Evolutionary conservation across 2,888 invertebrate species (phyloP).

Genomic region (Elysia crispata): DNA sequence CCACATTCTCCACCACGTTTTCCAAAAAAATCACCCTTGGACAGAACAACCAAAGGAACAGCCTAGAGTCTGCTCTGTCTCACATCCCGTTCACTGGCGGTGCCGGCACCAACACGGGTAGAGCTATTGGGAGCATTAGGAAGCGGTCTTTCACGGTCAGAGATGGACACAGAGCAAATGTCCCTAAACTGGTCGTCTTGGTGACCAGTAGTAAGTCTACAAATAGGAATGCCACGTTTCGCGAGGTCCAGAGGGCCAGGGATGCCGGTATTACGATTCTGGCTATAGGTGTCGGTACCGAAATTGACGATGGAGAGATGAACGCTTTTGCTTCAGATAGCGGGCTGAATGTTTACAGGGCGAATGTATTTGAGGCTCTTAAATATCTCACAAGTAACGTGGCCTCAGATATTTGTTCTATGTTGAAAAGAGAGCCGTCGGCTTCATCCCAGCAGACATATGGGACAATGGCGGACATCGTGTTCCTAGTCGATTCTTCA

Average conservation of each 20-base stretch:
- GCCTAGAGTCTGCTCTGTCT: constrained; percentile 32
- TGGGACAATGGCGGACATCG: constrained; percentile 67
- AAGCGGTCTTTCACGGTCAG: constrained; percentile 59
- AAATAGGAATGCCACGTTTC: constrained; percentile 55
- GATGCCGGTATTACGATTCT: constrained; percentile 47
- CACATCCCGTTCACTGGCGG: constrained; percentile 54
- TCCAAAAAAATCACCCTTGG: constrained; percentile 64
- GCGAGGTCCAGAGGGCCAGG: constrained; percentile 59
- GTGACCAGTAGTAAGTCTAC: constrained; percentile 66
- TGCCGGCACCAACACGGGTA: constrained; percentile 62
- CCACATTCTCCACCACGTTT: constrained; percentile 60
- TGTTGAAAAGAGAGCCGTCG: not conserved
- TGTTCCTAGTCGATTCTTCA: constrained; percentile 71
- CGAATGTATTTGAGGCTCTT: constrained; percentile 67
- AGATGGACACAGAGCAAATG: constrained; percentile 59
- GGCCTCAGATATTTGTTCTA: constrained; percentile 62
- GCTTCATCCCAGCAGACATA: constrained; percentile 52
- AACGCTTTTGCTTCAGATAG: not conserved
- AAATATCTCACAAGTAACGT: constrained; percentile 59
- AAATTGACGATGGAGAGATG: not conserved
- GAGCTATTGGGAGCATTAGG: constrained; percentile 57
- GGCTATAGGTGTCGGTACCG: constrained; percentile 12
- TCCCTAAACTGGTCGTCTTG: constrained; percentile 65
- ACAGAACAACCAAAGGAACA: constrained; percentile 50
- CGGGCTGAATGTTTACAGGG: constrained; percentile 68